Percentiles rank a stretch among this genome's conserved stretches.
phyloP scores from a whole-genome alignment of 2,113 vertebrate genomes.

The Archilochus colubris region DNA sequence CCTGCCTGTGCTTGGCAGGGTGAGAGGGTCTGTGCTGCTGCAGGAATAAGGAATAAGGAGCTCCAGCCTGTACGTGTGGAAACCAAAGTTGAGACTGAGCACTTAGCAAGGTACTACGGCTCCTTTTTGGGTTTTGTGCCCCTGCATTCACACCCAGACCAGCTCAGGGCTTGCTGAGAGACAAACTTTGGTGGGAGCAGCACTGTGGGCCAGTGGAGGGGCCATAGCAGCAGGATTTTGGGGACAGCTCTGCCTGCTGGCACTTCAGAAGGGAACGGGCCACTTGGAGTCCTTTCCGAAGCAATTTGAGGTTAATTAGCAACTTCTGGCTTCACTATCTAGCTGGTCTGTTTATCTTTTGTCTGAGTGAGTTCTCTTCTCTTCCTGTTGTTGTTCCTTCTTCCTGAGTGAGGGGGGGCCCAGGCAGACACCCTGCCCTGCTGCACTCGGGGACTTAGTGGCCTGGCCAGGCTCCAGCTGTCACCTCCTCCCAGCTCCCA shows the following conservation, averaged over 20 bases:
- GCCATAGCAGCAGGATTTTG: not conserved
- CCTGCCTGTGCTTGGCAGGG: too few species aligned
- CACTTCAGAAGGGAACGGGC: not conserved
- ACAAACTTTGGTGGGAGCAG: accelerated
- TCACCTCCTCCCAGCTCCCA: accelerated
- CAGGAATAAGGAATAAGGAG: not conserved
- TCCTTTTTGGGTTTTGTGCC: not conserved
- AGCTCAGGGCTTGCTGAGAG: not conserved
- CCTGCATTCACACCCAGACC: not conserved
- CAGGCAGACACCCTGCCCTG: accelerated
- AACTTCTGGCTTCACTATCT: constrained; percentile 23
- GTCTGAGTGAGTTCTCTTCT: not conserved
- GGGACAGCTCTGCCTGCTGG: not conserved
- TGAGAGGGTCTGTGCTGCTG: not conserved
- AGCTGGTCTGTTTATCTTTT: constrained; percentile 41
- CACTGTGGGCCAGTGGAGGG: not conserved
- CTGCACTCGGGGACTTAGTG: accelerated
- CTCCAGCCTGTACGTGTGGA: not conserved
- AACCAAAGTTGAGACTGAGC: not conserved
- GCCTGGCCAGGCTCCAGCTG: not conserved
- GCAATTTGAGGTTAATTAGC: constrained; percentile 48
- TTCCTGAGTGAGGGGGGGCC: not conserved
- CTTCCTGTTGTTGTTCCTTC: constrained; percentile 41
- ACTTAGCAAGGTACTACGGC: not conserved
- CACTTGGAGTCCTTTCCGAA: not conserved